These are phyloP conservation scores for Rhingia campestris DNA, from an alignment of 2,888 invertebrate genomes.

Conservation along the genomic window DNA sequence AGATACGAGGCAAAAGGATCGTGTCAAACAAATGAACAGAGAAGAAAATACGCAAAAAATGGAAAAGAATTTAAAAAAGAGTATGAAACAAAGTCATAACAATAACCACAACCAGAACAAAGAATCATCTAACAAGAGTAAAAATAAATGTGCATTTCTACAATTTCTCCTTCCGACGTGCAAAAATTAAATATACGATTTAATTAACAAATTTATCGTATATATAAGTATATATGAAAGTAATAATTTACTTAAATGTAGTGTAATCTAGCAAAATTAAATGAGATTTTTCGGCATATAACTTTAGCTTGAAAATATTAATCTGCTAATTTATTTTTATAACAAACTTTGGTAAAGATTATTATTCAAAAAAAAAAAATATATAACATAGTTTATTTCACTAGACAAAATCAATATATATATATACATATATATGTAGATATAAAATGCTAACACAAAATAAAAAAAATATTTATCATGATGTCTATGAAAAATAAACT, in stretches of 20 bases:
- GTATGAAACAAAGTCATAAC: slow-evolving; percentile 34
- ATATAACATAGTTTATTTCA: slow-evolving; percentile 21
- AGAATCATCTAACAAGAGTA: slow-evolving; percentile 60
- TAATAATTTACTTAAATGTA: slow-evolving; percentile 31
- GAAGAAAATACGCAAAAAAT: slow-evolving; percentile 62
- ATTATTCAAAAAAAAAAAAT: neutral
- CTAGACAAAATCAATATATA: neutral
- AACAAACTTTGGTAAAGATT: neutral
- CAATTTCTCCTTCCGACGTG: slow-evolving; percentile 69
- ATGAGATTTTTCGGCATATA: slow-evolving; percentile 1
- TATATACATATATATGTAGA: too few relatives aligned
- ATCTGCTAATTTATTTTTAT: slow-evolving; percentile 2
- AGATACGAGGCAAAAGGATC: slow-evolving; percentile 71
- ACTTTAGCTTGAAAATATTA: neutral
- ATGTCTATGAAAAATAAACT: slow-evolving; percentile 18
- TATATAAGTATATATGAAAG: slow-evolving; percentile 11
- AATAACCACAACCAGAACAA: slow-evolving; percentile 35
- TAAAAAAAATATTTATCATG: slow-evolving; percentile 5
- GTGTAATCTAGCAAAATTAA: slow-evolving; percentile 19
- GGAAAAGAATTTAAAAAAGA: slow-evolving; percentile 62
- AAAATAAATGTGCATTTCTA: slow-evolving; percentile 70
- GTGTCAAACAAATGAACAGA: slow-evolving; percentile 67
- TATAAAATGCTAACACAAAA: neutral
- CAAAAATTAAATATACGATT: slow-evolving; percentile 56
- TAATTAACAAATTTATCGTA: slow-evolving; percentile 1